These are phyloP conservation scores for Zingel zingel DNA, from an alignment of 2,113 vertebrate genomes.

Conservation along the genomic window DNA sequence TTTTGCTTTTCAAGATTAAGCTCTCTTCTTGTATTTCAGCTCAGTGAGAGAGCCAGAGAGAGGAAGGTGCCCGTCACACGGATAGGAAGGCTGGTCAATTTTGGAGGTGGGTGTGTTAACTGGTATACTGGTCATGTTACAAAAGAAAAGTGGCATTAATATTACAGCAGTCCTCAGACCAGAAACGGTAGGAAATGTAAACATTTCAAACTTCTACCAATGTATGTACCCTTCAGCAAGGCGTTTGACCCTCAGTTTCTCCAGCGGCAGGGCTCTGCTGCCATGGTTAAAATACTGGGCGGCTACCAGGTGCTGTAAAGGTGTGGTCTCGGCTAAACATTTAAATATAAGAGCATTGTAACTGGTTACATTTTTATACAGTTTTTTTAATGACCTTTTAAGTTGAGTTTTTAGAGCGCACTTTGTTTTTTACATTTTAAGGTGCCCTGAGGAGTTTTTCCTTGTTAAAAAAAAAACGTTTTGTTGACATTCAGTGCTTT, in stretches of 20 bases:
- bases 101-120: slow-evolving; percentile 86
- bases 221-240: not conserved
- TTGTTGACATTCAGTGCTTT: not conserved
- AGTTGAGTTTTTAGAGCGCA: not conserved
- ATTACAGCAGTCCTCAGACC: not conserved
- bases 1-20: not conserved
- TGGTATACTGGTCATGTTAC: not conserved
- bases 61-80: slow-evolving; percentile 92
- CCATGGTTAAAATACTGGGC: not conserved
- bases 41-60: slow-evolving; percentile 91
- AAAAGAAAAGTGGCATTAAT: not conserved
- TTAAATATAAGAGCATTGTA: not conserved
- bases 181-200: not conserved
- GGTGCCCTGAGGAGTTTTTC: too few relatives aligned
- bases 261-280: too few relatives aligned
- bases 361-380: not conserved
- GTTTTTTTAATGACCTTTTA: not conserved
- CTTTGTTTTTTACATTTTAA: not conserved
- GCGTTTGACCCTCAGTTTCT: too few relatives aligned
- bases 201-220: not conserved
- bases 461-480: not conserved
- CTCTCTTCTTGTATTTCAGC: slow-evolving; percentile 78
- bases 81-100: slow-evolving; percentile 91
- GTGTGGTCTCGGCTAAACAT: not conserved
- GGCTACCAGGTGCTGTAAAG: not conserved